phyloP scores from a whole-genome alignment of 2,888 invertebrate species.

The Pammene fasciana region DNA sequence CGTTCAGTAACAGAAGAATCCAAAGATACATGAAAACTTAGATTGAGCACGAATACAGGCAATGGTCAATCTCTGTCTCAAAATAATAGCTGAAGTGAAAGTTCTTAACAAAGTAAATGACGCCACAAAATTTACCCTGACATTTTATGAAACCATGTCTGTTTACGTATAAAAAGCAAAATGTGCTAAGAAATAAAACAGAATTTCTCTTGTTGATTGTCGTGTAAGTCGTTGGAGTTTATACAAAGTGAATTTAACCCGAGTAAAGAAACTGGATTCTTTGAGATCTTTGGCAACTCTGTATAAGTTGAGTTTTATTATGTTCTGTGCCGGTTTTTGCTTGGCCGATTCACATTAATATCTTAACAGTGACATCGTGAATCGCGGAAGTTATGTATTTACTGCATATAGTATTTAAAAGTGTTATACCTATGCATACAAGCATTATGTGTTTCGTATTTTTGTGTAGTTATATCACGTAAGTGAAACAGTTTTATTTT shows the following conservation, averaged over 20 bases:
- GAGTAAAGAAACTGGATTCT: constrained; percentile 39
- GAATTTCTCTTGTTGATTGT: constrained; percentile 46
- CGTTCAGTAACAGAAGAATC: too few relatives aligned
- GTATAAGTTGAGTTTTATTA: constrained; percentile 15
- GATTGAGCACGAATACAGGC: too few relatives aligned
- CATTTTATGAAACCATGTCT: constrained; percentile 51
- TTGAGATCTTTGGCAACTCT: constrained; percentile 43
- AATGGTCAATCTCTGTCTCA: too few relatives aligned
- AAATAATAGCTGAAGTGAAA: constrained; percentile 9
- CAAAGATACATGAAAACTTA: too few relatives aligned
- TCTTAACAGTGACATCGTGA: background rate
- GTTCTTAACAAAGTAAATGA: constrained; percentile 38
- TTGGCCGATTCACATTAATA: background rate
- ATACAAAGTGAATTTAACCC: constrained; percentile 42
- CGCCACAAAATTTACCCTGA: constrained; percentile 51
- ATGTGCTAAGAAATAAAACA: constrained; percentile 47
- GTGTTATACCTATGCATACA: too few relatives aligned
- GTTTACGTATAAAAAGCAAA: constrained; percentile 47
- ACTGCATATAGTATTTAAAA: background rate
- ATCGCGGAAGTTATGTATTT: background rate
- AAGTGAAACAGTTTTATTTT: constrained; percentile 10
- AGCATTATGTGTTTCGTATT: constrained; percentile 26
- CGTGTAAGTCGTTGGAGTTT: constrained; percentile 37
- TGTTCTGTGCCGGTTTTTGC: constrained; percentile 2
- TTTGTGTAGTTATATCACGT: constrained; percentile 11